Conservation (phyloP, 2,888 invertebrate genomes). For the Alsophila aescularia region DNA sequence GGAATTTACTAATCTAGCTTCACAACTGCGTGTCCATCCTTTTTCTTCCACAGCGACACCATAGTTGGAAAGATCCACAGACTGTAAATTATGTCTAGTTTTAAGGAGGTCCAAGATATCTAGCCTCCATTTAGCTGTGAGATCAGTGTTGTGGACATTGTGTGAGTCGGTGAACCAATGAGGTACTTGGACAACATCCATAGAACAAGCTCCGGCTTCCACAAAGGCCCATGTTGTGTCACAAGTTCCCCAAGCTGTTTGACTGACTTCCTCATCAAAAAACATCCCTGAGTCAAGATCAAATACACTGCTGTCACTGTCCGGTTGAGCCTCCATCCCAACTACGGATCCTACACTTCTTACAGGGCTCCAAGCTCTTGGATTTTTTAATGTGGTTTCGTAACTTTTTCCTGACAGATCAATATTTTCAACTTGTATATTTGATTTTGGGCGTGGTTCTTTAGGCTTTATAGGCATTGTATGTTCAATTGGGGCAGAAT, state of each 20-base stretch:
- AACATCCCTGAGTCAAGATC: slow-evolving; percentile 92
- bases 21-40: slow-evolving; percentile 94
- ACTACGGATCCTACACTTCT: slow-evolving; percentile 93
- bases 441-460: slow-evolving; percentile 63
- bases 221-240: slow-evolving; percentile 93
- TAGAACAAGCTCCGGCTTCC: slow-evolving; percentile 90
- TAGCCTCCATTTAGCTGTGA: slow-evolving; percentile 90
- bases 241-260: slow-evolving; percentile 91
- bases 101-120: slow-evolving; percentile 89
- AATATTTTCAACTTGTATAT: slow-evolving; percentile 68
- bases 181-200: slow-evolving; percentile 89
- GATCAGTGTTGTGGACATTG: slow-evolving; percentile 85
- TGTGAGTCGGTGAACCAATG: slow-evolving; percentile 90
- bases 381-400: slow-evolving; percentile 90
- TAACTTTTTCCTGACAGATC: slow-evolving; percentile 87
- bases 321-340: slow-evolving; percentile 94
- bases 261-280: slow-evolving; percentile 90
- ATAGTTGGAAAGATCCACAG: slow-evolving; percentile 85
- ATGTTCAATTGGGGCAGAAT: slow-evolving; percentile 89
- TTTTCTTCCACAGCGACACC: slow-evolving; percentile 92
- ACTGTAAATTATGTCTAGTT: slow-evolving; percentile 76
- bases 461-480: slow-evolving; percentile 85
- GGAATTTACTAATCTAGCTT: slow-evolving; percentile 87
- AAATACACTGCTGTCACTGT: slow-evolving; percentile 92
- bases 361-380: slow-evolving; percentile 95